Evolutionary conservation across 2,113 vertebrate genomes (phyloP).

Genomic region (Odontophorus gujanensis): DNA sequence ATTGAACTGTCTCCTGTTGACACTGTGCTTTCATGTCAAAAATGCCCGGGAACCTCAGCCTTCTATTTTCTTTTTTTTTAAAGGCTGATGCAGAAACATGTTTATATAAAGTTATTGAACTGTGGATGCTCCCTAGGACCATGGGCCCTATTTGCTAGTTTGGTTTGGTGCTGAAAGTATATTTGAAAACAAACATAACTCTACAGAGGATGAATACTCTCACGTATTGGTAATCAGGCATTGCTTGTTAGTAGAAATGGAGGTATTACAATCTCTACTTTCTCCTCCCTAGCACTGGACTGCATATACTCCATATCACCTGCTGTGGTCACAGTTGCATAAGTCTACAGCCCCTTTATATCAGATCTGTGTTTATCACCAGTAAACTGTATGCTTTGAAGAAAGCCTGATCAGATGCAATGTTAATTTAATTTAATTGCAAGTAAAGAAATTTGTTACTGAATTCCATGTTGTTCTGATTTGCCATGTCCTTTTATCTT

Average conservation of each 20-base stretch:
- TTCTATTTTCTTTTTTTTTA: not conserved
- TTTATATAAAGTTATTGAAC: not conserved
- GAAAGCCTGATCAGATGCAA: not conserved
- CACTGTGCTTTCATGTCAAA: not conserved
- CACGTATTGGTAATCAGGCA: not conserved
- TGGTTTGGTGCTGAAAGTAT: not conserved
- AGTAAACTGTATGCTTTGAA: not conserved
- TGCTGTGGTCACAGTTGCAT: not conserved
- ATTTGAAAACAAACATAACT: not conserved
- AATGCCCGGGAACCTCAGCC: not conserved
- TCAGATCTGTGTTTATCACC: not conserved
- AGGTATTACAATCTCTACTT: not conserved
- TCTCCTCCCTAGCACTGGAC: not conserved
- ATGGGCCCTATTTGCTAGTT: not conserved
- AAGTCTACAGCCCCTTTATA: not conserved
- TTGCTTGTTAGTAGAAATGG: not conserved
- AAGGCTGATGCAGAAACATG: not conserved
- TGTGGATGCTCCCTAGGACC: not conserved
- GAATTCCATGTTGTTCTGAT: not conserved
- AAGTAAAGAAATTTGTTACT: not conserved
- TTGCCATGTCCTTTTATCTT: slow-evolving; percentile 35
- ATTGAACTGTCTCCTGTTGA: not conserved
- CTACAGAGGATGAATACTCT: not conserved
- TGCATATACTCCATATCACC: accelerated
- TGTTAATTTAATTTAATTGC: slow-evolving; percentile 13